Evolutionary conservation across 2,888 invertebrate genomes (phyloP), one percentile per base, ranked within the genome.

Genomic region (Molorchus minor): DNA sequence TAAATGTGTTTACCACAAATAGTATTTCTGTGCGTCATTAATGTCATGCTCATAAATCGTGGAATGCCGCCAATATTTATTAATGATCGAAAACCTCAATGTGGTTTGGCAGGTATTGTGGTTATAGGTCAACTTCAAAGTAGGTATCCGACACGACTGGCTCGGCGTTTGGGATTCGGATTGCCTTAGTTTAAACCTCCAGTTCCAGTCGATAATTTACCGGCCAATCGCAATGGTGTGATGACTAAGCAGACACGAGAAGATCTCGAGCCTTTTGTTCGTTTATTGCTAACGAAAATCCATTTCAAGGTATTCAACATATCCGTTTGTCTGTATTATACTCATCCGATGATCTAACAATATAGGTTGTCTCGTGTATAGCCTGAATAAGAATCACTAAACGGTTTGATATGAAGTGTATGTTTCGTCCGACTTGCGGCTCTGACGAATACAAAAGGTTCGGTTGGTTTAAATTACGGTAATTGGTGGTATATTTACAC

Each of bases 161-260:
- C 25, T 38, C 49, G 49, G 49, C 49, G n/a, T 10, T 33, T 33
- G 10, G 33, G n/a, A 45, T 45, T 33, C 45, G 33, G 16, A 38
- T 21, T 49, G 49, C 49, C 25, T 49, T 20, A 49, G 53, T 44
- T 53, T 44, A 53, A 41, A 53, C 43, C 33, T 43, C 53, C 15
- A 30, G 43, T 41, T 43, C 53, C 15, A 30, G 43, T 41, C 53
- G 43, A 53, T 53, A 53, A 53, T 53, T 53, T 53, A 53, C 25
- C 41, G 21, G 41, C 16, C 4, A 20, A 15, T 10, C 20, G 47
- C 35, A 25, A 8, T 25, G 25, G 25, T 8, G 33, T 30, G 53
- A 53, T 53, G 53, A 53, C 53, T 53, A 53, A 53, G 53, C 53
- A 44, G 33, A 29, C 53, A 44, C 30, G 17, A 52, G 43, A 33